Percentiles rank a stretch among this genome's conserved stretches.
These are phyloP conservation scores for Macrophya alboannulata DNA, from an alignment of 2,888 invertebrate species.

Conservation along the genomic window DNA sequence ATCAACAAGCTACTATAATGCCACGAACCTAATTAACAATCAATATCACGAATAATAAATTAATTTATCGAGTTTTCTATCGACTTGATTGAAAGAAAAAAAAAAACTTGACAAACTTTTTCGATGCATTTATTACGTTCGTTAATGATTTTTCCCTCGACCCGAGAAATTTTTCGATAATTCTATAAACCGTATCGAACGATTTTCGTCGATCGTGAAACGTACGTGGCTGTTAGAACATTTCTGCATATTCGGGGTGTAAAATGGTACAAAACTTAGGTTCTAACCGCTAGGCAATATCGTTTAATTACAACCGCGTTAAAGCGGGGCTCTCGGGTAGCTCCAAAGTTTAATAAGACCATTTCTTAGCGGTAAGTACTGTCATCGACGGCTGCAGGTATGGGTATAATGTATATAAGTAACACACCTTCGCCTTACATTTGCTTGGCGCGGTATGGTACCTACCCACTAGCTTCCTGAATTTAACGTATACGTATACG, in stretches of 20 bases:
- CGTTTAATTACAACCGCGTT: constrained; percentile 49
- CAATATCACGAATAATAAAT: neutral
- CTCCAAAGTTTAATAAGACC: constrained; percentile 52
- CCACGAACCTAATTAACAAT: neutral
- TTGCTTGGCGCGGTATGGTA: neutral
- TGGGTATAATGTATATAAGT: constrained; percentile 20
- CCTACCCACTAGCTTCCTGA: neutral
- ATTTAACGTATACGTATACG: neutral
- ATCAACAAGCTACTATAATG: neutral
- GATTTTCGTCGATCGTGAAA: too few relatives aligned
- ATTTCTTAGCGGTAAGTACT: constrained; percentile 47
- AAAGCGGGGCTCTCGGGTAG: constrained; percentile 39
- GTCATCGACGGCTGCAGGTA: constrained; percentile 45
- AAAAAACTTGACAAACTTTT: too few relatives aligned
- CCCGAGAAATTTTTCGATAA: neutral
- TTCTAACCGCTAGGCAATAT: constrained; percentile 40
- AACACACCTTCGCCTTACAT: neutral
- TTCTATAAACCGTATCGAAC: neutral
- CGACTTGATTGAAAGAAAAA: neutral
- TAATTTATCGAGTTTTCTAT: neutral
- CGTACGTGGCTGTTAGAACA: too few relatives aligned
- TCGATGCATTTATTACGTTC: too few relatives aligned
- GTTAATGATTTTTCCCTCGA: neutral
- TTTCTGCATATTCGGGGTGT: neutral
- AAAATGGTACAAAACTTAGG: constrained; percentile 11